Conservation (phyloP, 2,113 vertebrate species). For the Candoia aspera region DNA sequence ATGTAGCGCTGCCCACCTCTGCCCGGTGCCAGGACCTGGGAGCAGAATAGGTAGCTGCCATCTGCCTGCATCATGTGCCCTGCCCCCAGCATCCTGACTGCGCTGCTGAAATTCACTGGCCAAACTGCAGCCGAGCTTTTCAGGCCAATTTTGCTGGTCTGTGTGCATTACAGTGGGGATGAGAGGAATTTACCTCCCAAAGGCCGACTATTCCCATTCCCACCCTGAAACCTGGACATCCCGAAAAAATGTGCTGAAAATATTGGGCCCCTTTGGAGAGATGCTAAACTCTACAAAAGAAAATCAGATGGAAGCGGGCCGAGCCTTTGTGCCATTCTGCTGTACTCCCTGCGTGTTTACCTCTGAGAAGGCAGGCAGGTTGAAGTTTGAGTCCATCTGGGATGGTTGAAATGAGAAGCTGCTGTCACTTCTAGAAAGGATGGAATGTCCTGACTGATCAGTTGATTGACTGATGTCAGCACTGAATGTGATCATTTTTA, state of each 20-base stretch:
- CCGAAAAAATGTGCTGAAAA: not conserved
- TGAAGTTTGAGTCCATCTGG: not conserved
- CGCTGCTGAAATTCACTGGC: not conserved
- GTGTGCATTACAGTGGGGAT: not conserved
- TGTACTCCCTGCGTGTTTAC: not conserved
- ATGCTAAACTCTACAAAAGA: not conserved
- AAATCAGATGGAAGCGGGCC: not conserved
- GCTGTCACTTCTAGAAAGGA: not conserved
- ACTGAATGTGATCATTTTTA: not conserved
- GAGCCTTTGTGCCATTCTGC: not conserved
- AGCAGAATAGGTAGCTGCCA: not conserved
- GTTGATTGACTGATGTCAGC: not conserved
- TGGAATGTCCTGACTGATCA: not conserved
- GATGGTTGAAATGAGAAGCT: not conserved
- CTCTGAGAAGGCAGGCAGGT: not conserved
- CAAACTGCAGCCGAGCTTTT: not conserved
- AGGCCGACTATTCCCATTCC: not conserved
- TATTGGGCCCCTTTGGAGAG: not conserved
- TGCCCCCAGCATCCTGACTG: not conserved
- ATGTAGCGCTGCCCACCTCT: not conserved
- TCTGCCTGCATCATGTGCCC: not conserved
- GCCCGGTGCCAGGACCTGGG: not conserved
- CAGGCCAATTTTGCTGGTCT: not conserved
- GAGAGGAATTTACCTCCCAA: not conserved
- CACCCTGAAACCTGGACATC: not conserved